These are phyloP conservation scores for Euwallacea fornicatus DNA, from an alignment of 1,140 invertebrate genomes.

Conservation along the genomic window DNA sequence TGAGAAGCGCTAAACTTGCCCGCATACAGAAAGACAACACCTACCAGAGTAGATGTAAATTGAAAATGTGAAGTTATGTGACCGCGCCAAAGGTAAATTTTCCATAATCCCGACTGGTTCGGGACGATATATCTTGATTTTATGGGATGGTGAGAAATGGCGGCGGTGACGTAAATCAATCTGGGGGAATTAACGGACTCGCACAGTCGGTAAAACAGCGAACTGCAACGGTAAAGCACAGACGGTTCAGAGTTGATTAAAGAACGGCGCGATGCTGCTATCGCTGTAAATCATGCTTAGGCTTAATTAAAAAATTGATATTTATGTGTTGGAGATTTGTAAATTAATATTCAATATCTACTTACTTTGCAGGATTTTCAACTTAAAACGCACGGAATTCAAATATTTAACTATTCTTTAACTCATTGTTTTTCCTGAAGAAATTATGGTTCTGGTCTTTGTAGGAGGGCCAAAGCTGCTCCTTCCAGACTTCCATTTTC, in stretches of 20 bases:
- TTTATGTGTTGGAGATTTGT: conserved; percentile 7
- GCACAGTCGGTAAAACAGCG: conserved; percentile 34
- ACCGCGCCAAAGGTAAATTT: conserved; percentile 37
- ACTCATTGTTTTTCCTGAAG: too few relatives aligned
- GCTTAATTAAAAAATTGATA: conserved; percentile 30
- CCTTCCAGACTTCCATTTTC: too few relatives aligned
- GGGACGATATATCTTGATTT: conserved; percentile 46
- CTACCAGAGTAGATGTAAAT: conserved; percentile 34
- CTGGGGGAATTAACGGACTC: conserved; percentile 46
- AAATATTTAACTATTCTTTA: too few relatives aligned
- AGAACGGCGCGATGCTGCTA: conserved; percentile 16
- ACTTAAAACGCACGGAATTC: too few relatives aligned
- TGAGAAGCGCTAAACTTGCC: neutral
- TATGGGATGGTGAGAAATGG: conserved; percentile 46
- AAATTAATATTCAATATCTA: conserved; percentile 10
- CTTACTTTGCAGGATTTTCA: neutral
- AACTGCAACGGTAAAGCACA: conserved; percentile 33
- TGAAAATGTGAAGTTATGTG: conserved; percentile 43
- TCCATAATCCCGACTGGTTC: conserved; percentile 45
- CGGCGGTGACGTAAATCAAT: conserved; percentile 49
- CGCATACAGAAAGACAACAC: conserved; percentile 21
- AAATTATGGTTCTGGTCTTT: too few relatives aligned
- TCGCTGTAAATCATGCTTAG: conserved; percentile 25
- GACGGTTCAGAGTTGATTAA: conserved; percentile 31
- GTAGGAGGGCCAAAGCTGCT: too few relatives aligned